Conservation (phyloP, 1,140 invertebrate species). For the Copidosoma floridanum region DNA sequence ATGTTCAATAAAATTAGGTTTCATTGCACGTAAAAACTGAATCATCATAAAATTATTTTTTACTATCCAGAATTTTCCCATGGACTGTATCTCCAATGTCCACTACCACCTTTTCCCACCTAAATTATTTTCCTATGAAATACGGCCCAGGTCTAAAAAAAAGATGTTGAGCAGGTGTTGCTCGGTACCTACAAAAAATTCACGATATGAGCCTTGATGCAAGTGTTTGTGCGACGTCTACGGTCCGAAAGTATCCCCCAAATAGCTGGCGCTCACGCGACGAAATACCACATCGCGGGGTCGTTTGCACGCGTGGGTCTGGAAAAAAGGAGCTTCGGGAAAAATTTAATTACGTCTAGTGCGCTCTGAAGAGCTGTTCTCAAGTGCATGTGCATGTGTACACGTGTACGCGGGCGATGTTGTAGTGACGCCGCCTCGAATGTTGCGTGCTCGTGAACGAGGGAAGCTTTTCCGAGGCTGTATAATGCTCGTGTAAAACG, state of each 20-base stretch:
- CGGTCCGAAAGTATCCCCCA: too few species aligned
- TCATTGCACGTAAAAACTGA: too few species aligned
- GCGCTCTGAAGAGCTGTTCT: background rate
- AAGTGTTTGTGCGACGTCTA: too few species aligned
- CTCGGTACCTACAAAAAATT: background rate
- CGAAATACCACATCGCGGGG: background rate
- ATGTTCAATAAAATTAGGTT: too few species aligned
- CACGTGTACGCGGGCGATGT: too few species aligned
- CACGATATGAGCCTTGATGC: background rate
- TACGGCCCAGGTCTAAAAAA: background rate
- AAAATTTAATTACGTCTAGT: conserved; percentile 21
- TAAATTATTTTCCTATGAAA: conserved; percentile 1
- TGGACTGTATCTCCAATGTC: too few species aligned
- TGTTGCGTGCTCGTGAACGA: conserved; percentile 12
- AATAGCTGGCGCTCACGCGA: conserved; percentile 1
- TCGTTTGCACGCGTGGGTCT: conserved; percentile 1
- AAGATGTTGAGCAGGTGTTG: background rate
- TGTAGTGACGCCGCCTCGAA: background rate
- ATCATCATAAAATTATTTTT: too few species aligned
- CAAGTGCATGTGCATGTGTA: conserved; percentile 11
- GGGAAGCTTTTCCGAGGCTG: background rate
- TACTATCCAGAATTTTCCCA: too few species aligned
- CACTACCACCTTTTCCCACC: too few species aligned
- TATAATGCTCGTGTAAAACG: too few species aligned
- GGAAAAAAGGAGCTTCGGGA: conserved; percentile 11